Conservation (phyloP, 2,888 invertebrate genomes). For the Gastrophysa polygoni region DNA sequence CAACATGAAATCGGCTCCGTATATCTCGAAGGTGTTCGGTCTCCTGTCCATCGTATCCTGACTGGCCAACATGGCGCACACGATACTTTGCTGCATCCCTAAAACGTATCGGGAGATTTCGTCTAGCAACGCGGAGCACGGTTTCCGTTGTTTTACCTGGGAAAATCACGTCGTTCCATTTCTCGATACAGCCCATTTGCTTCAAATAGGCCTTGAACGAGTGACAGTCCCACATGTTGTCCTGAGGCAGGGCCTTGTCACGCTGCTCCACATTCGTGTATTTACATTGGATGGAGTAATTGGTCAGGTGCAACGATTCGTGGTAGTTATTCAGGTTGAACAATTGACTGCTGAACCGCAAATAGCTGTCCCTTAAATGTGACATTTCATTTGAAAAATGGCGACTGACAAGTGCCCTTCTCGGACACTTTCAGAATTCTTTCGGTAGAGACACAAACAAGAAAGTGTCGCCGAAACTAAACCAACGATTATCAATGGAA, state of each 20-base stretch:
- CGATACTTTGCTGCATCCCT: constrained; percentile 59
- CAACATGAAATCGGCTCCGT: constrained; percentile 95
- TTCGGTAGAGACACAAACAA: no score
- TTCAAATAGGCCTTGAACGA: constrained; percentile 72
- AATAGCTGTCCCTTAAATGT: constrained; percentile 81
- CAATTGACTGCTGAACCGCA: constrained; percentile 90
- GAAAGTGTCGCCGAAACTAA: no score
- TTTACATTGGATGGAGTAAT: constrained; percentile 91
- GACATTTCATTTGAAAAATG: no score
- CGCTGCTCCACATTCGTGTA: constrained; percentile 74
- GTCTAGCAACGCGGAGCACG: no score
- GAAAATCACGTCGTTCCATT: constrained; percentile 85
- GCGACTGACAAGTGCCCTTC: no score
- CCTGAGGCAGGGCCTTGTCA: constrained; percentile 78
- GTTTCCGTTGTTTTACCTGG: no score
- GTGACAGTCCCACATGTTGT: constrained; percentile 95
- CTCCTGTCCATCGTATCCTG: constrained; percentile 84
- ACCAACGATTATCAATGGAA: no score
- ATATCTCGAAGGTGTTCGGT: constrained; percentile 88
- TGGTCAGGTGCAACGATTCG: constrained; percentile 91
- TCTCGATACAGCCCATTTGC: constrained; percentile 74
- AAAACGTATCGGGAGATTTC: no score
- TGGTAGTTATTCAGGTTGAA: constrained; percentile 87
- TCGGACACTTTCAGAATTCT: no score
- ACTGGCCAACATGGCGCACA: constrained; percentile 84